Base-by-base conservation (phyloP, 1,140 invertebrate genomes). In the Drosophila quadrilineata region DNA sequence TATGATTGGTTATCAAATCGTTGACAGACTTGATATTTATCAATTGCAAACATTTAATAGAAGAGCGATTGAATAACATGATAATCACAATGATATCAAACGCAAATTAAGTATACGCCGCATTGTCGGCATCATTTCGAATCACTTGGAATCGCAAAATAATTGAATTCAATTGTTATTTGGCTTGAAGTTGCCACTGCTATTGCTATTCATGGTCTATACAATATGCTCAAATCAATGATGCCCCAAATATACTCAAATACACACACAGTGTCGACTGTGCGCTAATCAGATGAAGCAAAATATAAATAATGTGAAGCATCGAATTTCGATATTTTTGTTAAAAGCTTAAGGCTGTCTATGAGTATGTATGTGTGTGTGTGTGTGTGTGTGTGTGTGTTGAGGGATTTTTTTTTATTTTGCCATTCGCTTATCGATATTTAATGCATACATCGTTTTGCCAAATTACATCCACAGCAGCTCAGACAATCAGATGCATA, bases 311-410 rank as follows among this genome's bases (percentile, higher is more conserved):
- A 56, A 24, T 36, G 22, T 26, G 36, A n/a, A 43, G 62, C 43
- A 79, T 79, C 75, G 75, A 79, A 79, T 79, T 79, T 73, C 75
- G 56, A 74, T 79, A 65, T 60, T 54, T 70, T 28, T 67, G 45
- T 52, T 53, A 40, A n/a, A 4, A 14, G 46, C 31, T 45, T 29
- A 9, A 33, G 24, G n/a, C n/a, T n/a, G n/a, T n/a, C n/a, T n/a
- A n/a, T n/a, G n/a, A n/a, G n/a, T n/a, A n/a, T n/a, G n/a, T n/a
- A n/a, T n/a, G n/a, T n/a, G n/a, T n/a, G n/a, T n/a, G n/a, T n/a
- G n/a, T n/a, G n/a, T n/a, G n/a, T n/a, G n/a, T n/a, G n/a, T n/a
- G n/a, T n/a, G n/a, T n/a, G n/a, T n/a, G n/a, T n/a, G n/a, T n/a
- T n/a, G n/a, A n/a, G n/a, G n/a, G n/a, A n/a, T n/a, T n/a, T n/a